These are phyloP conservation scores for Pelochelys cantorii DNA, from an alignment of 2,797 vertebrate species.

Conservation along the genomic window DNA sequence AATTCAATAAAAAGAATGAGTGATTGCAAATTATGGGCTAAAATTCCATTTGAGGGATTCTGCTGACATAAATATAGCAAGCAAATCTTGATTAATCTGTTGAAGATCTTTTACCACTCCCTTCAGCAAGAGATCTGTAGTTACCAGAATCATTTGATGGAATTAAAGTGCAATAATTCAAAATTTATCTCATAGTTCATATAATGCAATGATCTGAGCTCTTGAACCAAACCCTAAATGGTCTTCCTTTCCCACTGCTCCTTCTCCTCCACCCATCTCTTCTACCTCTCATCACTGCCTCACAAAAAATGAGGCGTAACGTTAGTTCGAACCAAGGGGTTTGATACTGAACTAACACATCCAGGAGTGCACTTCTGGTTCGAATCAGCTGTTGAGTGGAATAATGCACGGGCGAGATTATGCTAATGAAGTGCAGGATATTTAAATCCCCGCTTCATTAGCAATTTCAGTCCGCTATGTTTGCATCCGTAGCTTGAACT, in stretches of 20 bases:
- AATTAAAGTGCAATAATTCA: neutral
- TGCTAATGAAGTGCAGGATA: too few species aligned
- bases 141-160: neutral
- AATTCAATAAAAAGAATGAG: neutral
- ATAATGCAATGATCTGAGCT: fast-evolving
- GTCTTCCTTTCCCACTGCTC: neutral
- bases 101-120: neutral
- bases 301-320: neutral
- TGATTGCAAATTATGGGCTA: neutral
- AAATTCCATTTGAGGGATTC: neutral
- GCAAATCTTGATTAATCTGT: neutral
- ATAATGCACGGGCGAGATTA: too few species aligned
- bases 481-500: too few species aligned
- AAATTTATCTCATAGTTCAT: neutral
- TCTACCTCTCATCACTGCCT: neutral
- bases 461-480: too few species aligned
- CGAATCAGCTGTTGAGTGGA: too few species aligned
- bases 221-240: fast-evolving
- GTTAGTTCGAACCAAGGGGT: too few species aligned
- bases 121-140: neutral
- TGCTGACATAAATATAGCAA: neutral
- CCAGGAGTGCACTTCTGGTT: too few species aligned
- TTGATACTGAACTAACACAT: too few species aligned
- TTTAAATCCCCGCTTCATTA: too few species aligned
- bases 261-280: neutral